Percentiles rank a stretch among this genome's conserved stretches.
phyloP scores from a whole-genome alignment of 2,797 vertebrate genomes.

The Pyrocephalus nanus region DNA sequence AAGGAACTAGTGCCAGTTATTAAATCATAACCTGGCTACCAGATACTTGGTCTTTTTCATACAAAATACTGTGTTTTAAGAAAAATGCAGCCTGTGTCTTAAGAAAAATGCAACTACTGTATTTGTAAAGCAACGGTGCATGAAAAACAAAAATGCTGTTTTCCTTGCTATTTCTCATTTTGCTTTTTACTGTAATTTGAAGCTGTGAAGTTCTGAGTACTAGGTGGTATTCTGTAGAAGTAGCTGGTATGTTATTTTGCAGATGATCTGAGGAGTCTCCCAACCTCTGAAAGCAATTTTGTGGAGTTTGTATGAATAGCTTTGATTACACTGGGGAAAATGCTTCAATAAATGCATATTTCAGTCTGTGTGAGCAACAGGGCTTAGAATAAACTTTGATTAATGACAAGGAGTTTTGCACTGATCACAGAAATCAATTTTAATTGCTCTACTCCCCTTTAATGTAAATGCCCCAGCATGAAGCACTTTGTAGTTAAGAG shows the following conservation, averaged over 20 bases:
- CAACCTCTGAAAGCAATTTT: neutral
- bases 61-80: neutral
- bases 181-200: neutral
- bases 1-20: neutral
- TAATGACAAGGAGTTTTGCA: neutral
- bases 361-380: neutral
- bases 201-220: neutral
- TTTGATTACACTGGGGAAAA: neutral
- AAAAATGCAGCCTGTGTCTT: neutral
- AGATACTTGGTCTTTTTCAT: neutral
- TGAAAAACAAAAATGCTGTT: neutral
- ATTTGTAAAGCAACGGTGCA: neutral
- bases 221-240: neutral
- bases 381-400: neutral
- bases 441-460: neutral
- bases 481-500: neutral
- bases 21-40: neutral
- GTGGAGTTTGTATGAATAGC: neutral
- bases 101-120: neutral
- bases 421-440: neutral
- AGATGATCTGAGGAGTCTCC: neutral
- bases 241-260: neutral
- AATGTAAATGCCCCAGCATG: neutral
- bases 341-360: neutral
- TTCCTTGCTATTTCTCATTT: neutral